Conservation (phyloP, 2,797 vertebrate genomes). For the Acanthiza pusilla region DNA sequence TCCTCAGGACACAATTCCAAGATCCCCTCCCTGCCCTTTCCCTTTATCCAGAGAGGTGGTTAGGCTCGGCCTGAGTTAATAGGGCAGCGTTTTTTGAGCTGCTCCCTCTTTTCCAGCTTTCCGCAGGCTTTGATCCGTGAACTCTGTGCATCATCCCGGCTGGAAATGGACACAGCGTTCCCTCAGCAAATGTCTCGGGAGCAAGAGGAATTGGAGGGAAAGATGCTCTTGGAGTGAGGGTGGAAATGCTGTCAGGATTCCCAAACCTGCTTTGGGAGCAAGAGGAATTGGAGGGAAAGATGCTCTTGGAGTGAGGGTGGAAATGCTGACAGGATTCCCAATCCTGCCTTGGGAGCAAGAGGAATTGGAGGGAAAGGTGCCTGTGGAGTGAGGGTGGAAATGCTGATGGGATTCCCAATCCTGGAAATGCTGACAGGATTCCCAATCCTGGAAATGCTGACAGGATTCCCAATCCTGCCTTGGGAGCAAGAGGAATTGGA, state of each 20-base stretch:
- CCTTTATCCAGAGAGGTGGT: neutral
- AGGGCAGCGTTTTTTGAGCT: neutral
- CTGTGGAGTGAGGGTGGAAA: no score
- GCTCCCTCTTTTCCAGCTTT: neutral
- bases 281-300: no score
- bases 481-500: no score
- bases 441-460: no score
- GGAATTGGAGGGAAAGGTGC: no score
- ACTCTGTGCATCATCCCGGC: neutral
- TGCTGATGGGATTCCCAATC: no score
- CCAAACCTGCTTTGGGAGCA: neutral
- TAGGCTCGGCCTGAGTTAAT: neutral
- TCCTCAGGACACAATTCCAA: neutral
- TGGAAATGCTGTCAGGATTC: rapidly evolving
- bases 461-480: no score
- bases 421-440: no score
- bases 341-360: no score
- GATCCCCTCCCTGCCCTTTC: neutral
- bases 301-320: no score
- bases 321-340: no score
- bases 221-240: neutral
- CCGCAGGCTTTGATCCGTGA: neutral
- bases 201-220: rapidly evolving
- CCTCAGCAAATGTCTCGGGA: neutral
- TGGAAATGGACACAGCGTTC: neutral